Evolutionary conservation across 2,113 vertebrate species (phyloP), one percentile per base, ranked within the genome.

Genomic region (Epinephelus lanceolatus): DNA sequence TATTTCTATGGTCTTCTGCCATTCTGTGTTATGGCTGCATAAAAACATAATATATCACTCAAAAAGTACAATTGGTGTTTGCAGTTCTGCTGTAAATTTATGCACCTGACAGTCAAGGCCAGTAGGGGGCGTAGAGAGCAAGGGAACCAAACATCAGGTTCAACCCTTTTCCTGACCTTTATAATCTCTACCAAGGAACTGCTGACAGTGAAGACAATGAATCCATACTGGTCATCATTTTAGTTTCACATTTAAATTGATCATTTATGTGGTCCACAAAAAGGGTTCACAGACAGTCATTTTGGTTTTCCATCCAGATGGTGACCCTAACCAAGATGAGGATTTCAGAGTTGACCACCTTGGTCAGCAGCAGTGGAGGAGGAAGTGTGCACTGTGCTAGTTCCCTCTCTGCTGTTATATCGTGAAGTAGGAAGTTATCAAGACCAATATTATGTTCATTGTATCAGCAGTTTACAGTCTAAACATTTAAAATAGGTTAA

Each of bases 291-390:
- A 40, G 66, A 78, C 21, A 60, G 40, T 42, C 3, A 33, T 45
- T 69, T 7, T 70, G 14, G 33, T 83, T 81, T 67, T 88, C 10
- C 42, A 59, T 78, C 47, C 83, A 98, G 98, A 45, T 86, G 61
- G 88, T 83, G 80, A 94, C 95, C 3, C 94, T 97, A 74, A 73
- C 10, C 70, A 97, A 85, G 92, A 96, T 75, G 78, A 98, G 96
- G 92, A 89, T 97, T 65, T 99, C 97, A 40, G 97, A 97, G 93
- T 96, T 97, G 52, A 95, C 94, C 11, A 89, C 94, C 76, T 83
- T 94, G 76, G 88, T 97, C 81, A 85, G 94, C 81, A 94, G 91
- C 51, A 60, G 88, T 52, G 57, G 91, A 1, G 92, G 93, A 74
- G 88, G 86, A 78, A 88, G 92, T 74, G 78, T 83, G 40, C 72